Conservation (phyloP, 1,140 invertebrate genomes). For the Cyphomyrmex costatus region DNA sequence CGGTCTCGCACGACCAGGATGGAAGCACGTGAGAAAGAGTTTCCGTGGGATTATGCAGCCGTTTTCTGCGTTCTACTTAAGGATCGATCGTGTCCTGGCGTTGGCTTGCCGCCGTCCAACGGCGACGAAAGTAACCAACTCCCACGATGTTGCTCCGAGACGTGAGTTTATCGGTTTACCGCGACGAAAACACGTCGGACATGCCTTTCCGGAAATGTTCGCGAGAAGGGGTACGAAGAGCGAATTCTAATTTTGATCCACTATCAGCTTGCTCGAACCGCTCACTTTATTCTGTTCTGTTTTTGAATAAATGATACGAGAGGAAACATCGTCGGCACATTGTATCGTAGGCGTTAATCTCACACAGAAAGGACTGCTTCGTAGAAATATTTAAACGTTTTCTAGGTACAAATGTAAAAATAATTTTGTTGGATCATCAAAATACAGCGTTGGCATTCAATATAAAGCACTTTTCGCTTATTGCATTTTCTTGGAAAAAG, state of each 20-base stretch:
- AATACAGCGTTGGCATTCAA: too few relatives aligned
- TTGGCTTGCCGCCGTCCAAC: conserved; percentile 36
- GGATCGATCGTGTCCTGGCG: conserved; percentile 59
- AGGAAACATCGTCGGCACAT: background rate
- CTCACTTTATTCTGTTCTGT: background rate
- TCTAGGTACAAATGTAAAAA: too few relatives aligned
- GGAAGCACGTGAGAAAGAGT: conserved; percentile 65
- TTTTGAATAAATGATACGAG: conserved; percentile 14
- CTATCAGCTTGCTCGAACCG: background rate
- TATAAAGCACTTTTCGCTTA: too few relatives aligned
- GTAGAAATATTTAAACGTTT: too few relatives aligned
- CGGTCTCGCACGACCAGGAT: background rate
- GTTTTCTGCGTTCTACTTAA: conserved; percentile 23
- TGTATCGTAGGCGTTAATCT: conserved; percentile 7
- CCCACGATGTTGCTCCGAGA: conserved; percentile 15
- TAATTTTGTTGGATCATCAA: too few relatives aligned
- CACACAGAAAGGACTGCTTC: background rate
- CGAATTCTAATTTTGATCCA: conserved; percentile 48
- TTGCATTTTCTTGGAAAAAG: too few relatives aligned
- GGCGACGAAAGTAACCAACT: conserved; percentile 19
- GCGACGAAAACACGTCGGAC: background rate
- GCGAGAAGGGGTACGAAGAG: background rate
- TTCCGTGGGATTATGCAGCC: conserved; percentile 63
- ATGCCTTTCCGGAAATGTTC: background rate
- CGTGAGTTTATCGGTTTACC: conserved; percentile 55